These are phyloP conservation scores for Diogma glabrata DNA, from an alignment of 2,888 invertebrate genomes.

Conservation along the genomic window DNA sequence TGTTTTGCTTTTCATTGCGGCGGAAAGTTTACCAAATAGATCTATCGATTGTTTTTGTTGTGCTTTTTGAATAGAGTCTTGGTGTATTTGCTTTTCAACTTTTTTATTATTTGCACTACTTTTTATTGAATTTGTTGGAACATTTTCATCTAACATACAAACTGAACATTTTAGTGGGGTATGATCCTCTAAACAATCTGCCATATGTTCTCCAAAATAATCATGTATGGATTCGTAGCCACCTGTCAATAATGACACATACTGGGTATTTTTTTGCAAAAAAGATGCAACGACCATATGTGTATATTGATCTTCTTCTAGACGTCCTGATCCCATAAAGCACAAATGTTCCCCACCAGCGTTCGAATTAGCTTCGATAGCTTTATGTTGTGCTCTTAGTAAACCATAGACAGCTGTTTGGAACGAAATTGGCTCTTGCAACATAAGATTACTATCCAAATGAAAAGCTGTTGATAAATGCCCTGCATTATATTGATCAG, in stretches of 20 bases:
- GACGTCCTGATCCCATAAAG: conserved; percentile 85
- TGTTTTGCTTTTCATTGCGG: conserved; percentile 81
- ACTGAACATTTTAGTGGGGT: conserved; percentile 68
- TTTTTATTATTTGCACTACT: conserved; percentile 31
- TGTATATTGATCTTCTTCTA: conserved; percentile 90
- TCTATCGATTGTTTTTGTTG: conserved; percentile 42
- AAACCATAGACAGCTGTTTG: conserved; percentile 83
- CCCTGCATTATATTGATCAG: conserved; percentile 93
- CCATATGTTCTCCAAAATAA: conserved; percentile 69
- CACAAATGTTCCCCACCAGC: conserved; percentile 83
- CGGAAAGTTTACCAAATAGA: conserved; percentile 70
- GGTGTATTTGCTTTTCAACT: too few species aligned
- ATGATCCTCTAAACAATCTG: conserved; percentile 75
- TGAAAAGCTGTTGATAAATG: conserved; percentile 97
- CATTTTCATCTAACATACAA: conserved; percentile 41
- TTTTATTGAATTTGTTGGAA: conserved; percentile 18
- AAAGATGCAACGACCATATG: conserved; percentile 98
- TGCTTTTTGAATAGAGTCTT: conserved; percentile 18
- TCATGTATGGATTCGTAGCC: conserved; percentile 81
- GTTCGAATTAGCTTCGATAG: conserved; percentile 73
- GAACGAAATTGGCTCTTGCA: conserved; percentile 92
- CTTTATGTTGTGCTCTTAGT: conserved; percentile 78
- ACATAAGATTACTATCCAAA: conserved; percentile 92
- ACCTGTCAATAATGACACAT: conserved; percentile 83
- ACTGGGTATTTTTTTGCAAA: conserved; percentile 84